A percentile compares a stretch with the other conserved stretches of the same genome.
phyloP scores from a whole-genome alignment of 2,888 invertebrate species.

The Hermaeophaga mercurialis region DNA sequence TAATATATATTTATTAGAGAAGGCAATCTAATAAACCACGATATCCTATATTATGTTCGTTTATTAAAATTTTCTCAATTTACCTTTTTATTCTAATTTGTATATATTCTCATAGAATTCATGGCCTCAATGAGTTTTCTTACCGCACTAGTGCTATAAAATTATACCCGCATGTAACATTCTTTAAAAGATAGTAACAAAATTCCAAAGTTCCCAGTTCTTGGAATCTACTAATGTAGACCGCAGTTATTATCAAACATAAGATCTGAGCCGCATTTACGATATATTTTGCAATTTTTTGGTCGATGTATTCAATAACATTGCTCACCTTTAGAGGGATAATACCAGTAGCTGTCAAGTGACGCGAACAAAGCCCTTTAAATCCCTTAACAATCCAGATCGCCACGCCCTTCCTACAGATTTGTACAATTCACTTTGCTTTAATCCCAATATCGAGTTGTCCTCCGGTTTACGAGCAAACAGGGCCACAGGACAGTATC shows the following conservation, averaged over 20 bases:
- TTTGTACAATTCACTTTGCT: slow-evolving; percentile 39
- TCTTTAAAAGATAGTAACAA: too few species aligned
- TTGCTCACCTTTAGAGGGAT: slow-evolving; percentile 29
- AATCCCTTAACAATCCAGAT: slow-evolving; percentile 43
- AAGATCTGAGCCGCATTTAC: slow-evolving; percentile 27
- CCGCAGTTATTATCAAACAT: slow-evolving; percentile 9
- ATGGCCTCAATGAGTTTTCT: too few species aligned
- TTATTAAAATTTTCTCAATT: too few species aligned
- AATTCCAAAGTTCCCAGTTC: background rate
- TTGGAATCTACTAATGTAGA: too few species aligned
- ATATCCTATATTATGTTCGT: too few species aligned
- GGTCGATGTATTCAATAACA: slow-evolving; percentile 35
- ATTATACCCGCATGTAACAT: too few species aligned
- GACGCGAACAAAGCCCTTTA: slow-evolving; percentile 44
- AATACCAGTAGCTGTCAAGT: slow-evolving; percentile 42
- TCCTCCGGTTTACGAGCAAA: slow-evolving; percentile 22
- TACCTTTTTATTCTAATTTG: too few species aligned
- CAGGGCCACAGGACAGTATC: slow-evolving; percentile 16
- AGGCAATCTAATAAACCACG: too few species aligned
- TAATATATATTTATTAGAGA: too few species aligned
- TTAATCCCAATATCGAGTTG: slow-evolving; percentile 36
- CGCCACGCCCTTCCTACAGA: slow-evolving; percentile 42
- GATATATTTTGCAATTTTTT: slow-evolving; percentile 38
- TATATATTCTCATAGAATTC: too few species aligned
- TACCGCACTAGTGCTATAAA: too few species aligned